Percentiles rank a stretch among this genome's conserved stretches.
phyloP scores from a whole-genome alignment of 2,888 invertebrate genomes.

The Seira musarum region DNA sequence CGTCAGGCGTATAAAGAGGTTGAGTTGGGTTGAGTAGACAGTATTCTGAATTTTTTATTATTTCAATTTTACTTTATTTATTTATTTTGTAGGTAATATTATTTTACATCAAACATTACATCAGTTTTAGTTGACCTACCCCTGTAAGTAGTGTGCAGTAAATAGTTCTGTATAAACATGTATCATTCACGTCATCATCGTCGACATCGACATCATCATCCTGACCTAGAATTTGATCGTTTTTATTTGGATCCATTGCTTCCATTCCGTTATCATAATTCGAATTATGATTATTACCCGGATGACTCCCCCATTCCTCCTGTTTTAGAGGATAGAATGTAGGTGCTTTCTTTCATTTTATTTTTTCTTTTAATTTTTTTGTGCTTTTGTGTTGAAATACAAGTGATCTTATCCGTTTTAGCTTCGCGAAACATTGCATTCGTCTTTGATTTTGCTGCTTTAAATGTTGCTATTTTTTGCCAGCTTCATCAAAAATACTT shows the following conservation, averaged over 20 bases:
- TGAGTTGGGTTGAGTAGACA: too few relatives aligned
- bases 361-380: slow-evolving; percentile 10
- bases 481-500: too few relatives aligned
- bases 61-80: too few relatives aligned
- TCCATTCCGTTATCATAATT: slow-evolving; percentile 25
- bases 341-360: slow-evolving; percentile 70
- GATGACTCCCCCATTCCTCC: slow-evolving; percentile 4
- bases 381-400: slow-evolving; percentile 1
- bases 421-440: too few relatives aligned
- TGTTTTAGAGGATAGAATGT: slow-evolving; percentile 80
- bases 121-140: slow-evolving; percentile 18
- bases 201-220: slow-evolving; percentile 23
- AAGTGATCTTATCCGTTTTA: too few relatives aligned
- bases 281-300: slow-evolving; percentile 37
- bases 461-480: too few relatives aligned
- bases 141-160: not conserved
- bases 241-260: slow-evolving; percentile 38
- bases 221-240: slow-evolving; percentile 38
- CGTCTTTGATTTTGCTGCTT: too few relatives aligned
- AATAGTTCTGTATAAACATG: not conserved
- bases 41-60: too few relatives aligned
- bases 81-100: too few relatives aligned
- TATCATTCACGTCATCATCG: slow-evolving; percentile 11
- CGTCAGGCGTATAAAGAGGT: too few relatives aligned
- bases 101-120: not conserved